phyloP scores from a whole-genome alignment of 2,797 vertebrate genomes.

The Dallia pectoralis region DNA sequence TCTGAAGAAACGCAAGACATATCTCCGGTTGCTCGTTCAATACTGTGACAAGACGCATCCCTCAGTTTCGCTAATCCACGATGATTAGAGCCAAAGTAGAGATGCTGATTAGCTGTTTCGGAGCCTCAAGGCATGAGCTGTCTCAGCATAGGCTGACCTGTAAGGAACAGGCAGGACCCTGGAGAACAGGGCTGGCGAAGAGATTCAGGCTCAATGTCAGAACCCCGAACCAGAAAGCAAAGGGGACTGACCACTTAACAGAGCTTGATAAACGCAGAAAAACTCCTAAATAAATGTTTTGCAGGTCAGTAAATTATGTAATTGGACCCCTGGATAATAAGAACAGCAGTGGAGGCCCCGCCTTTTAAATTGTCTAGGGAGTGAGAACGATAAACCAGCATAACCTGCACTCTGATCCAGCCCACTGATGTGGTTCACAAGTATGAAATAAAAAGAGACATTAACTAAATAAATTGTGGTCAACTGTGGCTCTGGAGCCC shows the following conservation, averaged over 20 bases:
- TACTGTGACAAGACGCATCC: background rate
- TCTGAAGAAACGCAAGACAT: too few species aligned
- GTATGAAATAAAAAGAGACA: conserved; percentile 35
- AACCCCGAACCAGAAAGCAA: background rate
- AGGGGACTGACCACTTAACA: background rate
- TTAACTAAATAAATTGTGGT: conserved; percentile 34
- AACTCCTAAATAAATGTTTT: background rate
- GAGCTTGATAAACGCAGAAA: background rate
- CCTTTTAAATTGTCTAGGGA: too few species aligned
- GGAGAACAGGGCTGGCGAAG: background rate
- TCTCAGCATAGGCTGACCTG: conserved; percentile 17
- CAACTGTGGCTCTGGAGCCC: conserved; percentile 9
- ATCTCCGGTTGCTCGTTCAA: background rate
- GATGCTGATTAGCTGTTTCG: conserved; percentile 14
- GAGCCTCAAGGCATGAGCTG: background rate
- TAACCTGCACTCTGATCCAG: conserved; percentile 25
- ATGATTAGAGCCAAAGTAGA: background rate
- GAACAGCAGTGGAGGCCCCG: background rate
- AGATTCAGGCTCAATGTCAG: background rate
- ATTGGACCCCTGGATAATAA: conserved; percentile 10
- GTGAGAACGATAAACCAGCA: conserved; percentile 6
- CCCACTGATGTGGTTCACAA: conserved; percentile 37
- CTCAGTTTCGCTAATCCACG: background rate
- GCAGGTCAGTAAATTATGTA: background rate
- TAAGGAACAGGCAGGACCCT: background rate